Evolutionary conservation across 2,797 vertebrate species (phyloP), one percentile per base, ranked within the genome.

Genomic region (Channa striata): DNA sequence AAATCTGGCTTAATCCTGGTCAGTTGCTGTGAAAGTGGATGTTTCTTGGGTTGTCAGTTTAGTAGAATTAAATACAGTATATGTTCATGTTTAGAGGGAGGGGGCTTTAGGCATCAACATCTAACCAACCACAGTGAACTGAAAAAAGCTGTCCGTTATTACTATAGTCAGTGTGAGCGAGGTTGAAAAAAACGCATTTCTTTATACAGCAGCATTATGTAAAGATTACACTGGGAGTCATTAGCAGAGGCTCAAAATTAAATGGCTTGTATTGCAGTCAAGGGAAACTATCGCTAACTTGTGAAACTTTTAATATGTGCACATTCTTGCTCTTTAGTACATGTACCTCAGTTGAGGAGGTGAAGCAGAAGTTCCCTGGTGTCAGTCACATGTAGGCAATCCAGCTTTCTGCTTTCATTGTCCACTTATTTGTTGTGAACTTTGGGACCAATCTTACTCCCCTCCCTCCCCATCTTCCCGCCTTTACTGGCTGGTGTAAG

Each of bases 341-440:
- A 1, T 5, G 63, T 3, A 16, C 59, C 19, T 51, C 14, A 11
- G 17, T 42, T 17, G 44, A 56, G 53, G 54, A 37, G 56, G 73
- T 52, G 54, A 78, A 83, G 53, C 68, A 21, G 10, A 57, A 37
- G 61, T 56, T 77, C 51, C 74, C 69, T 16, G 10, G 67, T 76
- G 81, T 82, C 59, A 30, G 47, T 49, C 48, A 42, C 71, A 74
- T 63, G 68, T 71, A 33, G 37, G 48, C 62, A 30, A 36, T 59
- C 44, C 70, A 59, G 56, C 79, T 69, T 77, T 80, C 68, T 64
- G 64, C 74, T 85, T 78, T 82, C 65, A 66, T 87, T 82, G 83
- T 87, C 66, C 77, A 77, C 80, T 90, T 89, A 87, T 91, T 91
- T 90, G 85, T 89, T 84, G 68, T 56, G 67, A 79, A 90, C 85